Base-by-base conservation (phyloP, 2,888 invertebrate genomes). In the Drosophila cracens region DNA sequence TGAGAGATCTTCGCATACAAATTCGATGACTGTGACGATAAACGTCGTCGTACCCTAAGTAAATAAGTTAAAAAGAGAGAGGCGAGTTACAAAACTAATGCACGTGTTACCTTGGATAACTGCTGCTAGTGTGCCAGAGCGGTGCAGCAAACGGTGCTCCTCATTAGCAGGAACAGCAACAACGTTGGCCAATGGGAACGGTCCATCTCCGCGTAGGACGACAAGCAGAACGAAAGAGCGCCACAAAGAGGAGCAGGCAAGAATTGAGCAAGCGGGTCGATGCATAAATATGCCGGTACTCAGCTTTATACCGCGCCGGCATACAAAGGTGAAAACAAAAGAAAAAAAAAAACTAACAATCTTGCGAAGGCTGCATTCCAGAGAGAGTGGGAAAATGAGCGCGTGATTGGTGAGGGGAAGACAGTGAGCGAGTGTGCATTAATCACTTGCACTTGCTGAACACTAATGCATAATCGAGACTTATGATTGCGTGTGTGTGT, bases 101-200 rank as follows among this genome's bases (percentile, higher is more conserved):
- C 57, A 74, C 57, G 43, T 74, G 60, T 27, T 73, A 58, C 60
- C 60, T 66, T 66, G 66, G 57, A 46, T 61, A 58, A 11, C 60
- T 8, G 60, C 66, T 27, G 74, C 66, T 77, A 84, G 80, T 79
- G 77, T 81, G 81, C 77, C 80, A 78, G 79, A 78, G 64, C 69
- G 74, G 31, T 74, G 54, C 59, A 63, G 43, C 73, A 82, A 57
- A 38, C 68, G 79, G 58, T 69, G 65, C 70, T 74, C 74, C 63
- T 53, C 70, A 57, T 64, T 64, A 40, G n/a, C 36, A 40, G 10
- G 1, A 21, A 21, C 21, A 58, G 69, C 64, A 49, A 58, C 48
- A 48, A 31, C 49, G 25, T 21, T 21, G 36, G 21, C 53, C 2
- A 38, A 43, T 29, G 46, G 53, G 33, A 71, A 38, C 38, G 34